Evolutionary conservation across 2,888 invertebrate species (phyloP), one percentile per base, ranked within the genome.

Genomic region (Tachina grossa): DNA sequence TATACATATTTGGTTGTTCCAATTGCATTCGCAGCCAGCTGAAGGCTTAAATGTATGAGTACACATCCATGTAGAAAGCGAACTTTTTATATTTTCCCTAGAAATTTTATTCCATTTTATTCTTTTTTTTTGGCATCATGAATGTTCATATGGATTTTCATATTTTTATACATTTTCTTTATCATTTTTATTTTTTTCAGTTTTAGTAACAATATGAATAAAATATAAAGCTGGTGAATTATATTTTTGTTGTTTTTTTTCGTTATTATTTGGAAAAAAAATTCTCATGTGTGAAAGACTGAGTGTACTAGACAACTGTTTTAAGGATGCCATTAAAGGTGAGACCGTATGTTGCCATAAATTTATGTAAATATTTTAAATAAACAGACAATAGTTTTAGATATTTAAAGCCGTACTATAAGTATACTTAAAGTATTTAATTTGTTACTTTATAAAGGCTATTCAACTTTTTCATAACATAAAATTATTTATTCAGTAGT

Each of bases 81-180:
- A 49, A 41, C n/a, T 39, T 57, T 57, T 45, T 49, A 49, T 39
- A 10, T 14, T 1, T 76, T 57, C 49, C 10, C n/a, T 39, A 2
- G 49, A 61, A 74, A 61, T 53, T n/a, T 53, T 45, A 55, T 31
- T 43, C 19, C 16, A 39, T 63, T 51, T 53, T n/a, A 22, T 53
- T 75, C n/a, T 57, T 66, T 63, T 53, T 75, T 19, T 57, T 66
- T 63, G 39, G 45, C 13, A 43, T 55, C 22, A 68, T 68, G 68
- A 68, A 66, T 66, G 76, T 57, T 76, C 47, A 76, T 57, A 39
- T 55, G 66, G 19, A 19, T 14, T 76, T 55, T 76, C 31, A 39
- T 41, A 13, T 10, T 76, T 55, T 76, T 45, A 45, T 41, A 13
- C 31, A 2, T 31, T 31, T 31, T 31, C 22, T 16, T 63, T n/a